These are phyloP conservation scores for Mycalesis mineus DNA, from an alignment of 2,888 invertebrate species.

Conservation along the genomic window DNA sequence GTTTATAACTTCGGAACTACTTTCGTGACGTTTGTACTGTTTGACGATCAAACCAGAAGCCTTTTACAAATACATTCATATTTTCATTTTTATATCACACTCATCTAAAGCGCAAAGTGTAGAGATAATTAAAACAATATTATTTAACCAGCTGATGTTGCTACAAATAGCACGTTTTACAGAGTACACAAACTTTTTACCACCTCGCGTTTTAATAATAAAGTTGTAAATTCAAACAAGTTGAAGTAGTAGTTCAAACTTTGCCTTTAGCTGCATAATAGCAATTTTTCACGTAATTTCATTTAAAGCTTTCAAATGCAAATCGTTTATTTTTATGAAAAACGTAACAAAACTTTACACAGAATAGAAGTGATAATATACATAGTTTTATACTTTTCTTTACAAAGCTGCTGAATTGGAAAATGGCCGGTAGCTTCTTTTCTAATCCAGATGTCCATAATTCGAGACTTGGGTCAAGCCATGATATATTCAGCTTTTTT, in stretches of 20 bases:
- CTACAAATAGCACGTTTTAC: conserved; percentile 27
- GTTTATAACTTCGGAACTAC: too few relatives aligned
- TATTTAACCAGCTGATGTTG: background rate
- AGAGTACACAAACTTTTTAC: conserved; percentile 10
- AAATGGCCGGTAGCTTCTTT: too few relatives aligned
- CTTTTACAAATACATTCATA: too few relatives aligned
- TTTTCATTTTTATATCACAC: too few relatives aligned
- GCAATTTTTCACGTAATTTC: conserved; percentile 13
- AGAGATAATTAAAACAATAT: background rate
- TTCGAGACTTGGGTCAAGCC: too few relatives aligned
- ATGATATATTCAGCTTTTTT: too few relatives aligned
- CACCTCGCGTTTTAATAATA: conserved; percentile 16
- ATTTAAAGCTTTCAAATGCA: conserved; percentile 8
- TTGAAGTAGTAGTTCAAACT: conserved; percentile 15
- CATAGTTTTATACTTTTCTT: background rate
- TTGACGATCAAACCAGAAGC: too few relatives aligned
- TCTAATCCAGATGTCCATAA: too few relatives aligned
- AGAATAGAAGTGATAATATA: background rate
- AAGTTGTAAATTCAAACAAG: conserved; percentile 16
- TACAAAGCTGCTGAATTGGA: too few relatives aligned
- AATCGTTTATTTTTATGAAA: background rate
- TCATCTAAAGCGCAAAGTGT: too few relatives aligned
- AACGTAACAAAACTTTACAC: background rate
- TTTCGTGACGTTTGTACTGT: too few relatives aligned
- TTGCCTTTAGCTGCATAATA: conserved; percentile 13